Conservation (phyloP, 2,888 invertebrate species). For the Clusia tigrina region DNA sequence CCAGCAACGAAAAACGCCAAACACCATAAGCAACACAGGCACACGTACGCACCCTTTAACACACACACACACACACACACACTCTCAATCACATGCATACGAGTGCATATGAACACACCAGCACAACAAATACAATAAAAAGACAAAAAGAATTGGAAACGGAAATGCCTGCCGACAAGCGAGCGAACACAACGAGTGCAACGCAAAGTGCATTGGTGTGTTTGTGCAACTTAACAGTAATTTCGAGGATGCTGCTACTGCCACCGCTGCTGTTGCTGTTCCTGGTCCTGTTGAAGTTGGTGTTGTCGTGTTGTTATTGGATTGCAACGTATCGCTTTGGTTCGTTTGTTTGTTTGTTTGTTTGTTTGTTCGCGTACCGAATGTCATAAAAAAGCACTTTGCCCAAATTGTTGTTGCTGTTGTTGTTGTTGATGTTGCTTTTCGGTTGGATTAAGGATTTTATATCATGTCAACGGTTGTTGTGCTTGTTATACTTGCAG, state of each 20-base stretch:
- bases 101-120: no score
- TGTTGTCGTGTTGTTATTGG: neutral
- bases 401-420: neutral
- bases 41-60: neutral
- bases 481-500: no score
- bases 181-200: neutral
- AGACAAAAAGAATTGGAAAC: neutral
- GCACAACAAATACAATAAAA: neutral
- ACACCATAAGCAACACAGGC: neutral
- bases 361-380: neutral
- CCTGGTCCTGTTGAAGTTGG: no score
- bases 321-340: neutral
- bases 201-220: neutral
- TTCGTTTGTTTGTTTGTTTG: neutral
- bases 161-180: neutral
- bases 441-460: neutral
- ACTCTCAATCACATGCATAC: no score
- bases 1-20: no score
- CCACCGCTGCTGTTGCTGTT: no score
- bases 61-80: no score
- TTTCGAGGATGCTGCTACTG: neutral
- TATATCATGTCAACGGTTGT: neutral
- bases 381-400: neutral
- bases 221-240: neutral
- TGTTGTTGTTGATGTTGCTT: no score